Evolutionary conservation across 2,113 vertebrate species (phyloP), one percentile per base, ranked within the genome.

Genomic region (Glaucidium brasilianum): DNA sequence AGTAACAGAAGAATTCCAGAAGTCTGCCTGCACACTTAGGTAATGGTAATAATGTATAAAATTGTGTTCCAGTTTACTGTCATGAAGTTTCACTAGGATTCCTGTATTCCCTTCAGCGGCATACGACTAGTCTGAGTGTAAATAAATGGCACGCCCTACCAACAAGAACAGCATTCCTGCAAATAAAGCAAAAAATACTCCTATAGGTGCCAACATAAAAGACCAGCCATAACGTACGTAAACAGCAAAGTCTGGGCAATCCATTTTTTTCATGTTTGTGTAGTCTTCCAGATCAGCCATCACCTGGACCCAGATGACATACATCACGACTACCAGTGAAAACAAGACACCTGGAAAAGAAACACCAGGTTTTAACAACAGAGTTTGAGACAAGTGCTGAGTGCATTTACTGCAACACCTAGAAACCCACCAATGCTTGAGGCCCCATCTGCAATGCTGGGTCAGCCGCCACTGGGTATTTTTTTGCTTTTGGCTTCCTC

Each of bases 121-220:
- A 4, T 66, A 52, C 34, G 35, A 73, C 96, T 98, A 99, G 94
- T 98, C 97, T 74, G 97, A 97, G 69, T 98, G 98, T 49, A 98
- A 87, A 87, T 99, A 98, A 96, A 99, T 97, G 47, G 98, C 97
- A 84, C 98, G 98, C 6, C 99, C 99, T 34, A 99, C 98, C 60
- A 99, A 96, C 22, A 99, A 97, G 88, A 99, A 99, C 13, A 99
- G 98, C 82, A 99, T 97, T 69, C 99, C 99, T 20, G 99, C 97
- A 68, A 99, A 96, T 58, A 99, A 86, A 95, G 98, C 98, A 97
- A 99, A 99, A 97, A 99, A 98, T 84, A 98, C 98, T 66, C 99
- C 99, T 20, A 99, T 69, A 9, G 99, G 99, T 58, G 99, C 99
- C 81, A 99, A 96, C 96, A 99, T 99, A 97, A 99, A 99, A 3